Conservation (phyloP, 2,113 vertebrate genomes). For the Saimiri boliviensis region DNA sequence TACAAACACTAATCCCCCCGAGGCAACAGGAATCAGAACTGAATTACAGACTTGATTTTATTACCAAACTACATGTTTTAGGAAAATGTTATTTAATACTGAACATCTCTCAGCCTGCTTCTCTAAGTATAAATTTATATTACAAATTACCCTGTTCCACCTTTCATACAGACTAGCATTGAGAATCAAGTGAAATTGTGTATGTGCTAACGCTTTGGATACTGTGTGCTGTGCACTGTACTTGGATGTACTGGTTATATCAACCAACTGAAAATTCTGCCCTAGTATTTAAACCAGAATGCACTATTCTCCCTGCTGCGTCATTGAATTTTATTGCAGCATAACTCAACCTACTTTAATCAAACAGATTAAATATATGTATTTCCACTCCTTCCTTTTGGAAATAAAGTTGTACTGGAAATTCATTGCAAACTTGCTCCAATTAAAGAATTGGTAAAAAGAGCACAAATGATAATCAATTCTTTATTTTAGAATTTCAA, state of each 20-base stretch:
- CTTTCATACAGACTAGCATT: neutral
- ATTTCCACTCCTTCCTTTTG: neutral
- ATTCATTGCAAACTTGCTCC: neutral
- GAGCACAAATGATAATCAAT: neutral
- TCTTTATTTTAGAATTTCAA: neutral
- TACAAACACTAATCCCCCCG: neutral
- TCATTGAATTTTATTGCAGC: neutral
- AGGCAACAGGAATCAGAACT: neutral
- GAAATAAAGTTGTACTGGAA: neutral
- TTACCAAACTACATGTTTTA: neutral
- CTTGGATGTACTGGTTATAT: accelerated
- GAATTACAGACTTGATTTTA: neutral
- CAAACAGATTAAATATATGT: neutral
- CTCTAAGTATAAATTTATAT: neutral
- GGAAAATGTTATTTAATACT: neutral
- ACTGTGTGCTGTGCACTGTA: neutral
- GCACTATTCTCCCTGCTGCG: neutral
- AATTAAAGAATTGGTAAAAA: neutral
- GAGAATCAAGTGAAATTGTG: neutral
- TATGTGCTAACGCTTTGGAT: neutral
- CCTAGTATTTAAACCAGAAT: neutral
- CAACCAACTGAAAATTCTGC: neutral
- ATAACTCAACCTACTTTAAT: neutral
- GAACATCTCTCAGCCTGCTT: neutral
- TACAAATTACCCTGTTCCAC: neutral